Evolutionary conservation across 2,888 invertebrate species (phyloP), one percentile per base, ranked within the genome.

Genomic region (Conomelus anceps): DNA sequence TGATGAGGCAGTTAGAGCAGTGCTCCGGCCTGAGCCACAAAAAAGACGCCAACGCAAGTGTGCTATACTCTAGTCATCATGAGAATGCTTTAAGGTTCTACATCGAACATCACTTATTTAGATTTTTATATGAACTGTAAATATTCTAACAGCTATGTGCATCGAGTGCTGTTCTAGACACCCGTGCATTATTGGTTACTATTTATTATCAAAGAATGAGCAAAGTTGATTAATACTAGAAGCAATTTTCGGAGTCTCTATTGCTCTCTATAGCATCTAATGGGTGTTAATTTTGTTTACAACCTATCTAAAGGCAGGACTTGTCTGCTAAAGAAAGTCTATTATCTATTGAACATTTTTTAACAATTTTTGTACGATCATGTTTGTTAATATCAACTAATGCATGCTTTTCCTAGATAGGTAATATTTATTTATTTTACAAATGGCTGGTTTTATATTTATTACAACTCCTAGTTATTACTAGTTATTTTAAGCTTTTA

Each of bases 1-100:
- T 94, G 99, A 99, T 93, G 99, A 99, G 94, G 99, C 99, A 29
- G 99, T 99, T 63, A 96, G 99, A 92, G 98, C 99, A 90, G 99
- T 99, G 91, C 95, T 99, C 93, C 96, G 98, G 95, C 99, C 99
- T 89, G 98, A 99, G 94, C 99, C 99, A 90, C 97, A 97, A 93
- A 98, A 98, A 94, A 96, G 98, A 94, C 97, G 97, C 94, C 98
- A 98, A 95, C 96, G 98, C 94, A 98, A 98, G 94, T 98, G 98
- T 91, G 91, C 91, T 90, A 91, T 94, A 90, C 92, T 94, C 90
- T 94, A 93, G 91, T 90, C 85, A 89, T 88, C 63, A 63, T 1
- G 4, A 1, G n/a, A 63, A 63, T 63, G 63, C 63, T 63, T 63
- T 63, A 20, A 63, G 3, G 63, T 63, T 63, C 63, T 63, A 63